Base-by-base conservation (phyloP, 2,888 invertebrate species). In the Phrixothrix hirtus region DNA sequence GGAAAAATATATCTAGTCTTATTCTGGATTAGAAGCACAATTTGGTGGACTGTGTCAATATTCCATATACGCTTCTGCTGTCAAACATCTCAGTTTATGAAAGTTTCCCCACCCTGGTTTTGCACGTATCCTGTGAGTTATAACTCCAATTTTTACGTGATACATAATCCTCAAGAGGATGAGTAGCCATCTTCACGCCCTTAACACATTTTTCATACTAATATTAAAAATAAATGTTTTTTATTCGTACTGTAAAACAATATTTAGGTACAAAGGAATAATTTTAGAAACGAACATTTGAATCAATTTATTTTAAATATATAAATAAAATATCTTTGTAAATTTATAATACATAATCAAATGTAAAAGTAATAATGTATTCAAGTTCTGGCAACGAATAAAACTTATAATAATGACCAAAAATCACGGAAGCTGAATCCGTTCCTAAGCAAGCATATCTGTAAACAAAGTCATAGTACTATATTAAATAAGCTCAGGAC, bases 131-230 rank as follows among this genome's bases (percentile, higher is more conserved):
- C 47, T 31, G 43, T 53, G 53, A 53, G 53, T 47, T 53, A 53
- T 53, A 43, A 47, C 53, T 53, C 47, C 53, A 47, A 53, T 53
- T 53, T 53, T 53, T 47, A 47, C 47, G 47, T 53, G 53, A 53
- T 53, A 53, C 47, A 42, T 53, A 53, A 47, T 47, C 53, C 53
- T 43, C 46, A 15, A 43, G 43, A 42, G 53, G 46, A 47, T 31
- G 53, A 47, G 47, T 38, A 47, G 53, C 47, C 47, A 53, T 53
- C 53, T 53, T 47, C 47, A 39, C 53, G 47, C 53, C 53, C 53
- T 47, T 41, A 36, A 42, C 42, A 53, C 47, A 47, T 53, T 47
- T 53, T 53, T 53, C 53, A 47, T 43, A 36, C 53, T 53, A 53
- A 53, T 53, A 38, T 47, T 42, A 39, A 43, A 43, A 41, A 42